These are phyloP conservation scores for Bolborhynchus lineola DNA, from an alignment of 2,113 vertebrate genomes.

Conservation along the genomic window DNA sequence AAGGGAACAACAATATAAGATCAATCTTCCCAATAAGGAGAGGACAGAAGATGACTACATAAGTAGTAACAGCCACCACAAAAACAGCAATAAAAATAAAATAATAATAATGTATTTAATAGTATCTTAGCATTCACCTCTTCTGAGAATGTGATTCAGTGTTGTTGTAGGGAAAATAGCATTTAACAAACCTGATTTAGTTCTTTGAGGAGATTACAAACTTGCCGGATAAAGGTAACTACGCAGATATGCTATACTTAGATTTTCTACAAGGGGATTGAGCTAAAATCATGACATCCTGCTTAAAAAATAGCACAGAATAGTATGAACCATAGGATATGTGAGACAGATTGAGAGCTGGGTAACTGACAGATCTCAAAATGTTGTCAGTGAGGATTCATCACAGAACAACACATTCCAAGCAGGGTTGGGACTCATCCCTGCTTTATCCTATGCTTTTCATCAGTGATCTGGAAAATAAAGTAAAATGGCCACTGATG, in stretches of 20 bases:
- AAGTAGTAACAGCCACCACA: not conserved
- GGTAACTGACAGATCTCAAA: slow-evolving; percentile 60
- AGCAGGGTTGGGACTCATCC: not conserved
- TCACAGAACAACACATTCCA: slow-evolving; percentile 11
- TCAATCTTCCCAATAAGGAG: not conserved
- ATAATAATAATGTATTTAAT: not conserved
- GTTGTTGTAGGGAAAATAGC: slow-evolving; percentile 51
- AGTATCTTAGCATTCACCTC: not conserved
- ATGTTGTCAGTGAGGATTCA: slow-evolving; percentile 35
- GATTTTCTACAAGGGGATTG: slow-evolving; percentile 40
- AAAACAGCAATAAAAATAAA: not conserved
- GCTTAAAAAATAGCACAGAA: slow-evolving; percentile 60
- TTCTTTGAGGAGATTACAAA: slow-evolving; percentile 50
- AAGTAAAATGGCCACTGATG: not conserved
- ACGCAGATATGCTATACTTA: slow-evolving; percentile 65
- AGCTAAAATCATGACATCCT: slow-evolving; percentile 59
- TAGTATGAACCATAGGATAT: slow-evolving; percentile 46
- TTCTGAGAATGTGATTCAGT: slow-evolving; percentile 49
- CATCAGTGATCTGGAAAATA: not conserved
- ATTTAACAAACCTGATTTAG: slow-evolving; percentile 47
- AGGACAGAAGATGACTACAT: not conserved
- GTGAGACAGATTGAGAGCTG: slow-evolving; percentile 59
- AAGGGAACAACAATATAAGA: not conserved
- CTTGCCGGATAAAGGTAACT: slow-evolving; percentile 57
- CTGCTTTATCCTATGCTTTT: not conserved